These are phyloP conservation scores for Parus major DNA, from an alignment of 2,113 vertebrate genomes.

Conservation along the genomic window DNA sequence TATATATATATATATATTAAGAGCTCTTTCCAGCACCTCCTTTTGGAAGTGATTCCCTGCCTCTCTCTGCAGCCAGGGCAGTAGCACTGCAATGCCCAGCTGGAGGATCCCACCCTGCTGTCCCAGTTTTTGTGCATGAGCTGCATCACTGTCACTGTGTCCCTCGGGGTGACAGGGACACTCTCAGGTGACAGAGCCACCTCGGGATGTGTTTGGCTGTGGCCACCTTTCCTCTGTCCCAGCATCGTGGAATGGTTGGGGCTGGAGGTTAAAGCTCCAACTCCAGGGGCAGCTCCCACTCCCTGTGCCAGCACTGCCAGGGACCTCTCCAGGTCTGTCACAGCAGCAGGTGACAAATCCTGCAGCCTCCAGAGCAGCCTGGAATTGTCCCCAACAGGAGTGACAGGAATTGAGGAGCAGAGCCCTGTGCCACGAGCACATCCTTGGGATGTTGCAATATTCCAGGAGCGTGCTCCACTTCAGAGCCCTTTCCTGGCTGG, in stretches of 20 bases:
- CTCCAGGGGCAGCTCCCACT: background rate
- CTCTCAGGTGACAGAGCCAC: background rate
- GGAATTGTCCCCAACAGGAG: background rate
- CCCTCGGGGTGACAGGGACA: background rate
- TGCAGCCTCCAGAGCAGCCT: background rate
- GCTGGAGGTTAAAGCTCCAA: background rate
- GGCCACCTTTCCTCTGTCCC: background rate
- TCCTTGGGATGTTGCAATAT: background rate
- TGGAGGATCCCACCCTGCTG: background rate
- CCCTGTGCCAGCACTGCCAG: background rate
- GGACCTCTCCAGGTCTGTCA: background rate
- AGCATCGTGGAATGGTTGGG: background rate
- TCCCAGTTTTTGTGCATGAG: background rate
- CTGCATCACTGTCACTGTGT: background rate
- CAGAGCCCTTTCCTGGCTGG: background rate
- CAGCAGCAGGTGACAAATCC: background rate
- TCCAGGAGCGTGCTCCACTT: background rate
- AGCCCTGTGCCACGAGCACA: background rate
- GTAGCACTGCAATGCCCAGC: background rate
- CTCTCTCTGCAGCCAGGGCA: background rate
- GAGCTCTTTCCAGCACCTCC: background rate
- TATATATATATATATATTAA: background rate
- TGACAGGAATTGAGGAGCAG: background rate
- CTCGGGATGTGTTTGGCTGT: rapidly evolving
- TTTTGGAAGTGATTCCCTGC: background rate